Evolutionary conservation across 2,113 vertebrate genomes (phyloP).

Genomic region (Psephotus haematonotus): DNA sequence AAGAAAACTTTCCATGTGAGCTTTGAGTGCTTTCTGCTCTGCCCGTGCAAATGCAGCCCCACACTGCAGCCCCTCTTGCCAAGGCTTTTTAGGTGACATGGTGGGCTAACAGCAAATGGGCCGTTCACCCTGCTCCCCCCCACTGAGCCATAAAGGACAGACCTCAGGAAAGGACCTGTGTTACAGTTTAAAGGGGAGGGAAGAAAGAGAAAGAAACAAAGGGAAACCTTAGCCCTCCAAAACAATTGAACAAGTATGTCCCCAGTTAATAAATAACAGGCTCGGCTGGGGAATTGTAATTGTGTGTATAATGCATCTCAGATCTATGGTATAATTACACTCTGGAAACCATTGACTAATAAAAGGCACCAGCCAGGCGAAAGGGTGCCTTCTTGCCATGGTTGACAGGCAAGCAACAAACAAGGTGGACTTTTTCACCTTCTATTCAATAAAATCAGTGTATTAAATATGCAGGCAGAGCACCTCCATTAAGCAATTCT

Average conservation of each 20-base stretch:
- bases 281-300: conserved; percentile 71
- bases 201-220: conserved; percentile 31
- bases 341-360: conserved; percentile 77
- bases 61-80: not conserved
- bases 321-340: conserved; percentile 79
- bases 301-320: conserved; percentile 76
- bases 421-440: conserved; percentile 78
- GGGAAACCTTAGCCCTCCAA: conserved; percentile 43
- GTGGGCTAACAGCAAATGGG: not conserved
- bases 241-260: conserved; percentile 68
- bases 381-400: conserved; percentile 76
- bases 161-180: not conserved
- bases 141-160: not conserved
- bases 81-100: not conserved
- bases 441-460: conserved; percentile 80
- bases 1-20: not conserved
- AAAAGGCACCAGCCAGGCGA: conserved; percentile 77
- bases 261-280: conserved; percentile 74
- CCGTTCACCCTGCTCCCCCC: conserved; percentile 19
- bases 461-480: conserved; percentile 78
- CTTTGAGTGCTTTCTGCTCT: conserved; percentile 19
- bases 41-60: conserved; percentile 6
- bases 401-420: conserved; percentile 79
- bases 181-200: not conserved
- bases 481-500: conserved; percentile 74